phyloP scores from a whole-genome alignment of 2,888 invertebrate species.

The Drosophila algonquin region DNA sequence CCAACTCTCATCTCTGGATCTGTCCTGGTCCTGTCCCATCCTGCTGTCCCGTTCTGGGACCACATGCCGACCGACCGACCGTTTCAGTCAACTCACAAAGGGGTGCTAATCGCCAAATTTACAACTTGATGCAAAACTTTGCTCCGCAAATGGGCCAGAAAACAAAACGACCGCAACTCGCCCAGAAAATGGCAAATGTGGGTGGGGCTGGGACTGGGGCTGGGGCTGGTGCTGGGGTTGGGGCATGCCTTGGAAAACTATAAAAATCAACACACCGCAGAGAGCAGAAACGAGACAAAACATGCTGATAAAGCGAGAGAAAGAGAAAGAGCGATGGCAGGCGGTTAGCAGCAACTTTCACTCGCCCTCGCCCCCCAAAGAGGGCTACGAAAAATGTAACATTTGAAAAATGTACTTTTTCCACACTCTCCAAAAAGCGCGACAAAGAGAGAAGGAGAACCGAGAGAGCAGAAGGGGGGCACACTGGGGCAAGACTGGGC shows the following conservation, averaged over 20 bases:
- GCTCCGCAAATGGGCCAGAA: conserved; percentile 81
- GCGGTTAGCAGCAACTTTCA: conserved; percentile 55
- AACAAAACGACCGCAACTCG: conserved; percentile 75
- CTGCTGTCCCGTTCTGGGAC: conserved; percentile 1
- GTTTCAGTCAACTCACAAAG: conserved; percentile 65
- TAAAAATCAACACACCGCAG: conserved; percentile 69
- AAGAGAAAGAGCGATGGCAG: conserved; percentile 42
- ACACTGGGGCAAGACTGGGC: conserved; percentile 5
- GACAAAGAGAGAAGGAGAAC: not conserved
- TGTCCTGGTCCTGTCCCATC: not conserved
- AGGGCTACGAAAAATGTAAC: conserved; percentile 64
- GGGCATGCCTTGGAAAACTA: conserved; percentile 59
- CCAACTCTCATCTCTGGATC: conserved; percentile 4
- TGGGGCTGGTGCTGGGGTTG: no score
- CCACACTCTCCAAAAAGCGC: conserved; percentile 17
- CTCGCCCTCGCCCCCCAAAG: conserved; percentile 67
- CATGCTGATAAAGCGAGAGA: not conserved
- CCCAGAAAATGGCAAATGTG: conserved; percentile 16
- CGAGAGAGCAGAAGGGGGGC: not conserved
- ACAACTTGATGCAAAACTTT: conserved; percentile 75
- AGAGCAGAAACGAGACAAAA: not conserved
- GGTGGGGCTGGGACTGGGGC: conserved; percentile 22
- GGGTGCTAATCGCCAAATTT: conserved; percentile 83
- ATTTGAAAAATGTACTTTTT: conserved; percentile 82
- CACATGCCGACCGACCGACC: conserved; percentile 19